These are phyloP conservation scores for Rotaria macrura DNA, from an alignment of 2,888 invertebrate genomes.

Conservation along the genomic window DNA sequence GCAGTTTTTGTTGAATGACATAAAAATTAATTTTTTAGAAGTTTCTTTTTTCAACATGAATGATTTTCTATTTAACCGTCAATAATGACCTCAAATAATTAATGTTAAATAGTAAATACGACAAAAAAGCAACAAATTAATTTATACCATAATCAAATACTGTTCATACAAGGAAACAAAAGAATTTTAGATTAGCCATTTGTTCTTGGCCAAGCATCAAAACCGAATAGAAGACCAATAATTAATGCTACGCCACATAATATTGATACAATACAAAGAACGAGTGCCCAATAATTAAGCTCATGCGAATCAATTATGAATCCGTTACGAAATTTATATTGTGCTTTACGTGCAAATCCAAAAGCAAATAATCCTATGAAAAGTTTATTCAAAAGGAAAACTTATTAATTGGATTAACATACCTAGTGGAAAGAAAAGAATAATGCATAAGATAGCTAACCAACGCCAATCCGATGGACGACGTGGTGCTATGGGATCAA, in stretches of 20 bases:
- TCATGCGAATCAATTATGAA: conserved; percentile 30
- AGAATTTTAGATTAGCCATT: conserved; percentile 20
- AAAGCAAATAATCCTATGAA: conserved; percentile 27
- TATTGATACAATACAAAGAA: conserved; percentile 30
- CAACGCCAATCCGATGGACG: conserved; percentile 31
- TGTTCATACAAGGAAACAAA: no score
- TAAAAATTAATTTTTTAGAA: no score
- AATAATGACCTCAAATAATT: no score
- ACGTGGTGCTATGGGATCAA: conserved; percentile 30
- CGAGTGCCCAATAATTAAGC: conserved; percentile 24
- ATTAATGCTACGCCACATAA: conserved; percentile 27
- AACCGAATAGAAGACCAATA: conserved; percentile 25
- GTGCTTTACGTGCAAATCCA: conserved; percentile 29
- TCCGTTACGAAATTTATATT: conserved; percentile 28
- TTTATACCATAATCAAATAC: no score
- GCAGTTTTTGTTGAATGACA: no score
- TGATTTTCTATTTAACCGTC: no score
- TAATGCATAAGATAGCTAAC: conserved; percentile 24
- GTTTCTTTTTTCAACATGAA: no score
- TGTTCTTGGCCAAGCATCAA: conserved; percentile 33
- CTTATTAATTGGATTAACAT: neutral
- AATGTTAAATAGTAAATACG: no score
- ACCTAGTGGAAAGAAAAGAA: conserved; percentile 33
- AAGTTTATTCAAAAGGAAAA: neutral
- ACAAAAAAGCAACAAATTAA: no score